These are phyloP conservation scores for Monopterus albus DNA, from an alignment of 2,113 vertebrate genomes.

Conservation along the genomic window DNA sequence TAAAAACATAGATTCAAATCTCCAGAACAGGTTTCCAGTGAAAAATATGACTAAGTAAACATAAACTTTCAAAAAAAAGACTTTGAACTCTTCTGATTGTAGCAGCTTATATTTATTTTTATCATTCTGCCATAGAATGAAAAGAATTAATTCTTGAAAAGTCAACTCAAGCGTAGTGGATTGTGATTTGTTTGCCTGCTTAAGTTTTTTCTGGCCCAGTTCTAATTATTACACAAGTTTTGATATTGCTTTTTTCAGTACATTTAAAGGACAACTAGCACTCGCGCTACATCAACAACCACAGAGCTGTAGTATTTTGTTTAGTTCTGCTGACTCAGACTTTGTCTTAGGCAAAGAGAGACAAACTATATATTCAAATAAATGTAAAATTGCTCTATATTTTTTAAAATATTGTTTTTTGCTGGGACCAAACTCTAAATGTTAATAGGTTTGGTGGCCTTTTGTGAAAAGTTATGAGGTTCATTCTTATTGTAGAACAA, in stretches of 20 bases:
- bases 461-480: neutral
- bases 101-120: too few species aligned
- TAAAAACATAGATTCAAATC: neutral
- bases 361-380: too few species aligned
- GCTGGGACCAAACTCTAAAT: conserved; percentile 12
- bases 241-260: neutral
- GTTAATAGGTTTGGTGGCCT: neutral
- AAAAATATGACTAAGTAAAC: neutral
- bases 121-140: neutral
- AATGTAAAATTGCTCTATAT: too few species aligned
- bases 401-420: too few species aligned
- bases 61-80: conserved; percentile 7
- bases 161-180: neutral
- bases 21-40: neutral
- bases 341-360: too few species aligned
- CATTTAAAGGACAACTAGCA: neutral
- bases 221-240: neutral
- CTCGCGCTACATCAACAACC: neutral
- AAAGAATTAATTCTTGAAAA: conserved; percentile 24
- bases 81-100: neutral
- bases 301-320: too few species aligned
- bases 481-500: neutral
- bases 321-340: too few species aligned
- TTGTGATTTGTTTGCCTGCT: conserved; percentile 33
- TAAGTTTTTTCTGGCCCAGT: conserved; percentile 2